These are phyloP conservation scores for Drosophila ochracea DNA, from an alignment of 2,888 invertebrate species.

Conservation along the genomic window DNA sequence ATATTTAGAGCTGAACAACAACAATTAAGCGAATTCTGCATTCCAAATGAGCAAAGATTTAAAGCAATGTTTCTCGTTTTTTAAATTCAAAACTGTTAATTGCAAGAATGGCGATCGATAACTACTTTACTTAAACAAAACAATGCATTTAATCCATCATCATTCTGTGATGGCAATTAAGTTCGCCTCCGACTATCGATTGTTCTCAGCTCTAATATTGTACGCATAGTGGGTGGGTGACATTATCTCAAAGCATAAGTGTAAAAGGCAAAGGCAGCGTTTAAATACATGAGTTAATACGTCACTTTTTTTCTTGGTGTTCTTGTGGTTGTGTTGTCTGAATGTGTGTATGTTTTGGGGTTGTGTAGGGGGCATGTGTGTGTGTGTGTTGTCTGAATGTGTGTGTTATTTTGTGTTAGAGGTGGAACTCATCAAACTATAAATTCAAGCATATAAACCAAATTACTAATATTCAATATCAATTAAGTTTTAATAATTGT, in stretches of 20 bases:
- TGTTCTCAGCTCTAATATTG: constrained; percentile 23
- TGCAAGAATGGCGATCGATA: not conserved
- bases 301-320: constrained; percentile 11
- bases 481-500: not conserved
- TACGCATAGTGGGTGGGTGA: not conserved
- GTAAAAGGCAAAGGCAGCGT: constrained; percentile 76
- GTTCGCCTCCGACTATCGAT: not conserved
- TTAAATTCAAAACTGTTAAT: not conserved
- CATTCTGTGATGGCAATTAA: not conserved
- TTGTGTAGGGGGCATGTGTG: constrained; percentile 1
- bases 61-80: not conserved
- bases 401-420: not conserved
- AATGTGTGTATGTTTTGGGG: constrained; percentile 1
- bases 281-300: constrained; percentile 23
- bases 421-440: not conserved
- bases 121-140: not conserved
- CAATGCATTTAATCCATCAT: not conserved
- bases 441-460: not conserved
- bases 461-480: not conserved
- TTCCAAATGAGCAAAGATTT: not conserved
- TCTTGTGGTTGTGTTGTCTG: constrained; percentile 13
- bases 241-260: constrained; percentile 35
- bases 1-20: not conserved
- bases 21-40: not conserved
- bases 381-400: too few species aligned